A percentile compares a stretch with the other conserved stretches of the same genome.
Conservation (phyloP, 1,140 invertebrate species). For the Penaeus chinensis region DNA sequence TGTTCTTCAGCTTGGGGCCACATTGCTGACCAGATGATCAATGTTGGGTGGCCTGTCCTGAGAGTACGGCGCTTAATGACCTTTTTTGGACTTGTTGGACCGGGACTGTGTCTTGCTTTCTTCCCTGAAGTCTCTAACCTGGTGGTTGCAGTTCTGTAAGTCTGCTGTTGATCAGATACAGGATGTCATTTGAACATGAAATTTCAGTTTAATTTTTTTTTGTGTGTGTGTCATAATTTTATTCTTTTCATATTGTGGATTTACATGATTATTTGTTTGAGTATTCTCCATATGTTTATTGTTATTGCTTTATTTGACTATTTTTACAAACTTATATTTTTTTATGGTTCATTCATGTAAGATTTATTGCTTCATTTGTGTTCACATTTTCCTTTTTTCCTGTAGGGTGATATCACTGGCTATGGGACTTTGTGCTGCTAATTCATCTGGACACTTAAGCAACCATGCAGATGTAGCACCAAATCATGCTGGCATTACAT, state of each 20-base stretch:
- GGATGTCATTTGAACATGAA: background rate
- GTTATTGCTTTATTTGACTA: too few species aligned
- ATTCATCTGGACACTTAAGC: conserved; percentile 82
- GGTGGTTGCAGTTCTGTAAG: conserved; percentile 78
- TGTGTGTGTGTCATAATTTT: background rate
- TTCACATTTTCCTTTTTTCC: conserved; percentile 39
- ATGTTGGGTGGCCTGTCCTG: conserved; percentile 77
- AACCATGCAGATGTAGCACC: conserved; percentile 86
- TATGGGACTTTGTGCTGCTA: conserved; percentile 83
- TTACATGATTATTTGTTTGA: background rate
- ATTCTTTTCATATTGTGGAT: background rate
- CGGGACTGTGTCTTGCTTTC: conserved; percentile 79
- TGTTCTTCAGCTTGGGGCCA: conserved; percentile 76
- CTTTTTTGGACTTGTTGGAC: conserved; percentile 80
- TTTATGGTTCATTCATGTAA: too few species aligned
- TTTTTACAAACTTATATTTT: too few species aligned
- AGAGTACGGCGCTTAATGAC: conserved; percentile 83
- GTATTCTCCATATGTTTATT: background rate
- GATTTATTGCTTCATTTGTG: too few species aligned
- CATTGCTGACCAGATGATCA: conserved; percentile 78
- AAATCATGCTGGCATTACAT: conserved; percentile 83
- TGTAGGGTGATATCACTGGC: conserved; percentile 80
- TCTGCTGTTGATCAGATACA: conserved; percentile 45
- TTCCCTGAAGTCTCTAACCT: conserved; percentile 82
- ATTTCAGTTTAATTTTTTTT: too few species aligned